A percentile compares a stretch with the other conserved stretches of the same genome.
phyloP scores from a whole-genome alignment of 2,113 vertebrate species.

The Opisthocomus hoazin region DNA sequence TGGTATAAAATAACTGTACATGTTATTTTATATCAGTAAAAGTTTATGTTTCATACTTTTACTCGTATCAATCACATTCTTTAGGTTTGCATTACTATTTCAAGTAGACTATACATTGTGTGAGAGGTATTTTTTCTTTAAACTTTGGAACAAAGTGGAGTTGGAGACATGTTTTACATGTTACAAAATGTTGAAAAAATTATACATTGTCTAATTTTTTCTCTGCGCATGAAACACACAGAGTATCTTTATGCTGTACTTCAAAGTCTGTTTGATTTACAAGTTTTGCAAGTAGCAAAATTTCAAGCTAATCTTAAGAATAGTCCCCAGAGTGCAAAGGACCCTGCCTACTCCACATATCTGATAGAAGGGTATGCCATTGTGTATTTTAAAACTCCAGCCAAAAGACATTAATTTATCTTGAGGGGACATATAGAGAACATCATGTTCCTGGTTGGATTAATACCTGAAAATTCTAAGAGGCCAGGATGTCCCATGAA shows the following conservation, averaged over 20 bases:
- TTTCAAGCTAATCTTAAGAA: background rate
- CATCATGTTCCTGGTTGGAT: background rate
- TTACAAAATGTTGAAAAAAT: background rate
- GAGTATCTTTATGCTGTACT: background rate
- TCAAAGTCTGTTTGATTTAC: background rate
- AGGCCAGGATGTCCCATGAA: background rate
- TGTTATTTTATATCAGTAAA: background rate
- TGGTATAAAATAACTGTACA: no score
- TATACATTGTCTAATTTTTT: background rate
- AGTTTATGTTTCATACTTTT: background rate
- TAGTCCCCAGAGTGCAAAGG: background rate
- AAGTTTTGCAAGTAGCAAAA: background rate
- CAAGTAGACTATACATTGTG: background rate
- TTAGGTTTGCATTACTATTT: background rate
- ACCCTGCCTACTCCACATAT: background rate
- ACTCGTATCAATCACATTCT: fast-evolving
- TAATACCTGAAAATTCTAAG: background rate
- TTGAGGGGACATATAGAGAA: background rate
- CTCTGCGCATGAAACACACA: background rate
- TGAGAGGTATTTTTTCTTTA: background rate
- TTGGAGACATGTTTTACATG: background rate
- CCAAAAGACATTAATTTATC: background rate
- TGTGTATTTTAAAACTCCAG: background rate
- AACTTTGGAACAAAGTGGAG: background rate
- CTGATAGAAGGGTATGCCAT: background rate